Base-by-base conservation (phyloP, 1,140 invertebrate genomes). In the Arctopsyche grandis region DNA sequence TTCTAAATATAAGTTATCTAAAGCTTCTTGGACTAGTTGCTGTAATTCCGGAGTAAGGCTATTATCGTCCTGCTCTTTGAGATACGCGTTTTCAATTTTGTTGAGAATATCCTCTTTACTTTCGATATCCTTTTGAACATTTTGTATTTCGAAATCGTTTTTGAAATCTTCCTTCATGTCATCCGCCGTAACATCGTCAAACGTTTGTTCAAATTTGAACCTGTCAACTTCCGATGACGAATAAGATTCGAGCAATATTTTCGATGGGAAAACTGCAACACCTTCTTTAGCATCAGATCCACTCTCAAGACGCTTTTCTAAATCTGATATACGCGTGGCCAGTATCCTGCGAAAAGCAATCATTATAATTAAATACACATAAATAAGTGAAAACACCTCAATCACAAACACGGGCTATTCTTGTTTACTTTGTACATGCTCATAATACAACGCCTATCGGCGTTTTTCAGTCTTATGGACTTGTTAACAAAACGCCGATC, bases 271-370 rank as follows among this genome's bases (percentile, higher is more conserved):
- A 83, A 86, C 85, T 43, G 87, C 87, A 38, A 87, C 84, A 78
- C 84, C 87, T 69, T 86, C 88, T 52, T 52, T 52, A 9, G 85
- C 86, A 75, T 87, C 87, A 46, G 86, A 86, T 85, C 86, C 87
- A 81, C 85, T 86, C 73, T 88, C 87, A 80, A 89, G 83, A 22
- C 86, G 87, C 83, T 87, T 88, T 81, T 89, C 88, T 10, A 89
- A 75, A 78, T 89, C 88, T 26, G 85, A 85, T 76, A 89, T 88
- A 79, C 88, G 83, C 71, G 86, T 87, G 5, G 88, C 88, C 79
- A 89, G 83, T 60, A 89, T 88, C 80, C 88, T 89, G 81, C 26
- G 82, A 83, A 44, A 60, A 69, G 22, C 29, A 76, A 46, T n/a
- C 10, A 77, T 5, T 70, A 26, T 4, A 5, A 66, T 19, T 66